Conservation (phyloP, 2,888 invertebrate genomes). For the Chironomus tentans region DNA sequence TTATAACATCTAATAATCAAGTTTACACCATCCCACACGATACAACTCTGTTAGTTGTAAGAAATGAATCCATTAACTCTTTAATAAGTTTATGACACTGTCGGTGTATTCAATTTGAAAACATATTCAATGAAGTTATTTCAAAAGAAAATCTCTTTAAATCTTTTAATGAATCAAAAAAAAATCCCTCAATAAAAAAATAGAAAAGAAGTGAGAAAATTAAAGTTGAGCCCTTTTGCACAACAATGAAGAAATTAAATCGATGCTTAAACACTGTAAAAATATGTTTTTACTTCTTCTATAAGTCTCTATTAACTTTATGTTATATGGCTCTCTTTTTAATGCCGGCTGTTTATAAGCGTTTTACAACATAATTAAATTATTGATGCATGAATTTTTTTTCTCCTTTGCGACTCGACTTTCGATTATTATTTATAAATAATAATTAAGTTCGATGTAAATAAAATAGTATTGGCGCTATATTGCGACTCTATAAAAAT, state of each 20-base stretch:
- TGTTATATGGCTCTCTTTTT: not conserved
- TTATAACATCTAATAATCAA: too few relatives aligned
- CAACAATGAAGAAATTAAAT: not conserved
- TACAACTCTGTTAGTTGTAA: too few relatives aligned
- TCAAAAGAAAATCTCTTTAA: too few relatives aligned
- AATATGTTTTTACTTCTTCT: not conserved
- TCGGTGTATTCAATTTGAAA: not conserved
- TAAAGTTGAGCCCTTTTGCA: too few relatives aligned
- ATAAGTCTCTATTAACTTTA: not conserved
- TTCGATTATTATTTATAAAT: not conserved
- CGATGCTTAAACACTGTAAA: not conserved
- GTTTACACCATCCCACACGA: too few relatives aligned
- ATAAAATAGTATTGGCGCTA: not conserved
- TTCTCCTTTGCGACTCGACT: not conserved
- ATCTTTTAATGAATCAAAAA: too few relatives aligned
- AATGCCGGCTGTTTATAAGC: not conserved
- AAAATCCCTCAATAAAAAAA: too few relatives aligned
- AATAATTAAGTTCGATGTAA: not conserved
- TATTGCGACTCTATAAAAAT: not conserved
- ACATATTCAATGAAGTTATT: too few relatives aligned
- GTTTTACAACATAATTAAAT: slow-evolving; percentile 27
- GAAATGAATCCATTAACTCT: too few relatives aligned
- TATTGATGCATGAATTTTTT: not conserved
- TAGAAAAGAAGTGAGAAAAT: too few relatives aligned
- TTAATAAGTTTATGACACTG: not conserved